Evolutionary conservation across 2,113 vertebrate species (phyloP).

Genomic region (Istiophorus platypterus): DNA sequence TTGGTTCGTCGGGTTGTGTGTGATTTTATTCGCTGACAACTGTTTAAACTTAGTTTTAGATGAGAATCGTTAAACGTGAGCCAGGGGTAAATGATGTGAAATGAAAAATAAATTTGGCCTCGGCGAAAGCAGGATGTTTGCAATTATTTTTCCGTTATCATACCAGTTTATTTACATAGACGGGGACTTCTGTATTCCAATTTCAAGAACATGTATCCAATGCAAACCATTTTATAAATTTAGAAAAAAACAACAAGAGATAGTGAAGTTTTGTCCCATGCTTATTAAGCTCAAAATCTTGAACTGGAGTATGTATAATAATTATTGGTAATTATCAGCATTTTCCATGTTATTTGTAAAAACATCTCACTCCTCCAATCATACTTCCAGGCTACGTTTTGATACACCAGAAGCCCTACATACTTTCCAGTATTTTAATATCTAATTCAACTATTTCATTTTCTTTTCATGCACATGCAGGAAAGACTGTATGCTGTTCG

Average conservation of each 20-base stretch:
- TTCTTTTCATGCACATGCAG: not conserved
- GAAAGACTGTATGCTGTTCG: conserved; percentile 13
- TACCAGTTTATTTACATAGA: not conserved
- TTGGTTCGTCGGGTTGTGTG: too few species aligned
- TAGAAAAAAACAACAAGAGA: not conserved
- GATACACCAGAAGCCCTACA: conserved; percentile 8
- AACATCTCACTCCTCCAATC: conserved; percentile 8
- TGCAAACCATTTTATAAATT: not conserved
- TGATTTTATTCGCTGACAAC: too few species aligned
- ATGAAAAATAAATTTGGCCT: conserved; percentile 1
- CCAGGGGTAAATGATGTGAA: not conserved
- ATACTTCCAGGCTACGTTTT: conserved; percentile 5
- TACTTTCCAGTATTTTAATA: conserved; percentile 29
- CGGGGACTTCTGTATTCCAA: not conserved
- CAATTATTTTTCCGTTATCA: not conserved
- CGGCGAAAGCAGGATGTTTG: not conserved
- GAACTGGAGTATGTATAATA: not conserved
- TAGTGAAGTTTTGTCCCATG: not conserved
- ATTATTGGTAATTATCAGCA: conserved; percentile 5
- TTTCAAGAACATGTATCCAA: not conserved
- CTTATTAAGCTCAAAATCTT: not conserved
- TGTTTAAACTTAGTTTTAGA: not conserved
- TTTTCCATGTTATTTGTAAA: conserved; percentile 19
- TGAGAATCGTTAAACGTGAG: not conserved
- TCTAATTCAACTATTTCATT: conserved; percentile 36